Percentiles rank a stretch among this genome's conserved stretches.
Conservation (phyloP, 2,113 vertebrate species). For the Glaucomys volans region DNA sequence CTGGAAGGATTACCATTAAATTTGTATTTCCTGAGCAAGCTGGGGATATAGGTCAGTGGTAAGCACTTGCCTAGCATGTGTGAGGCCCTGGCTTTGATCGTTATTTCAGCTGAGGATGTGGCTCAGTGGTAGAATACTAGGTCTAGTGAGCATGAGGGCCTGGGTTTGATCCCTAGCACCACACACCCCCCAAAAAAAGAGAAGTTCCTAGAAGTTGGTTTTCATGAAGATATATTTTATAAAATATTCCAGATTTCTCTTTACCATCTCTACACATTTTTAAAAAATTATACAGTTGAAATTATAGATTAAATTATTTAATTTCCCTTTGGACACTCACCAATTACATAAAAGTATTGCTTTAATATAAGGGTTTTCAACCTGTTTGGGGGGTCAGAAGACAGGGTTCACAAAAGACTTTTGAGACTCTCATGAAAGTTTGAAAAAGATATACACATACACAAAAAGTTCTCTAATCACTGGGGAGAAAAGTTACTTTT, state of each 20-base stretch:
- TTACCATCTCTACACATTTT: background rate
- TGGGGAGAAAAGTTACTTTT: background rate
- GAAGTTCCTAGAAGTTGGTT: background rate
- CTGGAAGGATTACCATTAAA: background rate
- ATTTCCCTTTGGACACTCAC: background rate
- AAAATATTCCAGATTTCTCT: conserved; percentile 14
- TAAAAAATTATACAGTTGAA: background rate
- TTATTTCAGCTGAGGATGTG: no score
- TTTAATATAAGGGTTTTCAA: conserved; percentile 23
- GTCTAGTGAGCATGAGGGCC: no score
- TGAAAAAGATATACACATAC: background rate
- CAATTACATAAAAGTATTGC: background rate
- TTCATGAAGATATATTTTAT: conserved; percentile 20
- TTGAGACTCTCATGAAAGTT: background rate
- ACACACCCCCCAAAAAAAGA: no score
- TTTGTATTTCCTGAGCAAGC: background rate
- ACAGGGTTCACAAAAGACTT: background rate
- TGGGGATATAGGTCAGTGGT: no score
- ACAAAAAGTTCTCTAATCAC: background rate
- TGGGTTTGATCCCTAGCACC: no score
- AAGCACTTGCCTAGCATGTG: no score
- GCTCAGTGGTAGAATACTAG: no score
- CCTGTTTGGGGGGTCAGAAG: background rate
- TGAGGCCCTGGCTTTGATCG: no score
- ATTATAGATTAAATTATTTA: background rate